A percentile compares a stretch with the other conserved stretches of the same genome.
Evolutionary conservation across 2,113 vertebrate species (phyloP).

Genomic region (Otis tarda): DNA sequence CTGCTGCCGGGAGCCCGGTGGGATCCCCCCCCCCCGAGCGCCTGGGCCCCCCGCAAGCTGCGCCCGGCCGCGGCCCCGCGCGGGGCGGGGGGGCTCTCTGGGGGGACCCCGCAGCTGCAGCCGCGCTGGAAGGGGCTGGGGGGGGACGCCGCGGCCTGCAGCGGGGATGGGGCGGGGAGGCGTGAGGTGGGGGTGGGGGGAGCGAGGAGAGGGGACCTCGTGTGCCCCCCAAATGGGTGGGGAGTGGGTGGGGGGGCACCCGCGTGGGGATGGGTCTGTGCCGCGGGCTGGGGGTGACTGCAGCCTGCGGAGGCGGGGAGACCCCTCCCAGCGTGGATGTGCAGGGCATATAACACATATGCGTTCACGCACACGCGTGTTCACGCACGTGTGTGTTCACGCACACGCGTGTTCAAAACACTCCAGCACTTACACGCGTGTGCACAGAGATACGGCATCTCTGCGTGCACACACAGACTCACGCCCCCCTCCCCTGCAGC

Average conservation of each 20-base stretch:
- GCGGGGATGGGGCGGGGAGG: not conserved
- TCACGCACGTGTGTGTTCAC: accelerated
- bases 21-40: not conserved
- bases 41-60: not conserved
- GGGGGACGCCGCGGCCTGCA: not conserved
- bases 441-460: not conserved
- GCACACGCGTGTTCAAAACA: no score
- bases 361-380: not conserved
- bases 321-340: no score
- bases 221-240: no score
- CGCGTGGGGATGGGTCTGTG: no score
- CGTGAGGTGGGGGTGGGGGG: not conserved
- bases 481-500: not conserved
- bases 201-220: not conserved
- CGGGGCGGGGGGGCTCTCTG: not conserved
- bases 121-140: not conserved
- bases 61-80: not conserved
- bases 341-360: no score
- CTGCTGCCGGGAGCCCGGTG: not conserved
- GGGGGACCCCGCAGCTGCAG: not conserved
- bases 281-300: no score
- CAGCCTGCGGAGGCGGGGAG: not conserved
- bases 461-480: accelerated
- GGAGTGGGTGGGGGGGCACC: not conserved
- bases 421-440: no score